Base-by-base conservation (phyloP, 2,888 invertebrate genomes). In the Leptinotarsa peninsularis region DNA sequence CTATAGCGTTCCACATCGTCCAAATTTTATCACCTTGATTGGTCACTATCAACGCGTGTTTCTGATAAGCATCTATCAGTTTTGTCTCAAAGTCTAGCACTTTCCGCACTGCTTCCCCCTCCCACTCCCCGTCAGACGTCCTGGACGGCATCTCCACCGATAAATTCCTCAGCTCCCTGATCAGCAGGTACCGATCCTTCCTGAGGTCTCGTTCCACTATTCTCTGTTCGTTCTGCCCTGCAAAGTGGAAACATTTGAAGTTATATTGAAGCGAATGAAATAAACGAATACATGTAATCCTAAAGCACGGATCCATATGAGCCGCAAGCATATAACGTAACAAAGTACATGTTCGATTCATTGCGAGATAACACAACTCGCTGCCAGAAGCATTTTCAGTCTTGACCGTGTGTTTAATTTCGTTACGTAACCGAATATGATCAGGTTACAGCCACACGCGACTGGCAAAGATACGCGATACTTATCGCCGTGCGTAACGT, bases 1-100 rank as follows among this genome's bases (percentile, higher is more conserved):
- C 96, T 88, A 96, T 92, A 0, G 96, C 91, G 85, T 96, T 95
- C 94, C 94, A 95, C 86, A 96, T 95, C 0, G 93, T 92, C 96
- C 96, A 96, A 0, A 91, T 90, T 80, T 89, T 91, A 23, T 88
- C 86, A 4, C 88, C 89, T 56, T 90, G 79, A 80, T 87, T 86
- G 4, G 83, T 82, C 14, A 83, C 81, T 60, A 87, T 82, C 2
- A 88, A 81, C 33, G 81, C 79, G 71, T 85, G 79, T 43, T 81
- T 84, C 73, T 83, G 79, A 72, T 84, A 83, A 27, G 83, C 81
- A 54, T 85, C 85, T 23, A 87, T 85, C 2, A 87, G 81, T 73
- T 89, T 88, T 0, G 85, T 84, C 79, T 93, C 93, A 84, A 93
- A 93, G 1, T 88, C 86, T 75, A 89, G 87, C 71, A 93, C 80